Base-by-base conservation (phyloP, 2,888 invertebrate species). In the Heliconius cydno region DNA sequence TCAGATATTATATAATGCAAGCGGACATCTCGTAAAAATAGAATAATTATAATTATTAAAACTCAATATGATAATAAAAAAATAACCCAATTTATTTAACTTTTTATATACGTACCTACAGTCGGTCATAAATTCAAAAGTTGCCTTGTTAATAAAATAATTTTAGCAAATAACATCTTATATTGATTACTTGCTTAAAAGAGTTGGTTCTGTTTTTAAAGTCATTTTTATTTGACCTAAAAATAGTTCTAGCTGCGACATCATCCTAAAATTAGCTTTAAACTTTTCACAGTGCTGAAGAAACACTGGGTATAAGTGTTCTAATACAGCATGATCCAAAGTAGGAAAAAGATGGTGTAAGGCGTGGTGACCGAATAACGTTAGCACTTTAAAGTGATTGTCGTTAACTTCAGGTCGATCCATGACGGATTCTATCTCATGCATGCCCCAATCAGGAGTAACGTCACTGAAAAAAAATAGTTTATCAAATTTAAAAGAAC, bases 271-370 rank as follows among this genome's bases (percentile, higher is more conserved):
- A 34, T 95, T 92, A 1, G 96, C 91, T 52, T 94, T 94, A 85
- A 96, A 97, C 85, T 97, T 96, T 65, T 95, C 86, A 84, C 96
- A 96, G 10, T 96, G 96, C 82, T 96, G 90, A 25, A 96, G 84
- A 79, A 97, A 96, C 1, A 96, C 92, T 0, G 97, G 96, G 85
- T 96, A 96, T 25, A 98, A 91, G 78, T 96, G 93, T 10, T 95
- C 95, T 41, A 98, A 90, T 38, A 96, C 92, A 0, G 96, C 96
- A 86, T 98, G 98, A 88, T 98, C 98, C 9, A 98, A 86, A 0
- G 97, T 97, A 0, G 98, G 98, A 85, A 98, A 97, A 34, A 98
- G 91, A 90, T 98, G 98, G 88, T 98, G 98, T 10, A 98, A 92
- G 0, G 96, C 94, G 86, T 98, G 98, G 79, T 97, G 96, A 0